Evolutionary conservation across 2,888 invertebrate genomes (phyloP).

Genomic region (Drosophila conformis): DNA sequence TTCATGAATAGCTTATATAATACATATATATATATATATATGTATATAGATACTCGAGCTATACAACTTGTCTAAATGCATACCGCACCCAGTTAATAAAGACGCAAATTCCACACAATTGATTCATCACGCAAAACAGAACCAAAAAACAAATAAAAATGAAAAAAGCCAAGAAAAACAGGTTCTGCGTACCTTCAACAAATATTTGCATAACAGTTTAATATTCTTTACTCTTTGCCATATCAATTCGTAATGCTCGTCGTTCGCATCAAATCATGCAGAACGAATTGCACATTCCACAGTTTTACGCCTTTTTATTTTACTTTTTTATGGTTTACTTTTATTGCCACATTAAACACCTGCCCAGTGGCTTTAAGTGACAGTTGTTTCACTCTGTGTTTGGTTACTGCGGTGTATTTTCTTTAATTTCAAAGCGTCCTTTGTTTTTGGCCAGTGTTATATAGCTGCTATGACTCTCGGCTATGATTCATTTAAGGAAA

Average conservation of each 20-base stretch:
- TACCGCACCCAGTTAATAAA: conserved; percentile 57
- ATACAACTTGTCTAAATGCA: conserved; percentile 15
- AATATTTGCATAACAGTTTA: conserved; percentile 52
- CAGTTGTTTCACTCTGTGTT: conserved; percentile 19
- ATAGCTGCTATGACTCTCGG: not conserved
- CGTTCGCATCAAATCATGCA: conserved; percentile 71
- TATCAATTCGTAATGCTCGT: conserved; percentile 27
- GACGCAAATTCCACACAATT: conserved; percentile 60
- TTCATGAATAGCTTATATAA: not conserved
- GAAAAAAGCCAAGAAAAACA: conserved; percentile 22
- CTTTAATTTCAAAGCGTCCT: conserved; percentile 25
- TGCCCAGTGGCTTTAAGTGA: conserved; percentile 14
- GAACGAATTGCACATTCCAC: conserved; percentile 61
- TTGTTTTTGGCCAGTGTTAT: conserved; percentile 1
- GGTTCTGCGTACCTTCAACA: conserved; percentile 45
- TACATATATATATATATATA: conserved; percentile 13
- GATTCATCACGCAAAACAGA: conserved; percentile 55
- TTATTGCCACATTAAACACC: conserved; percentile 40
- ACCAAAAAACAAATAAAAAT: not conserved
- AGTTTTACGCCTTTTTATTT: conserved; percentile 12
- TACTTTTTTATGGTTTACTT: conserved; percentile 1
- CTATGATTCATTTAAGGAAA: conserved; percentile 24
- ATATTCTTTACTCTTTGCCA: conserved; percentile 18
- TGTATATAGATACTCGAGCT: conserved; percentile 22
- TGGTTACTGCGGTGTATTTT: not conserved